A percentile compares a stretch with the other conserved stretches of the same genome.
phyloP scores from a whole-genome alignment of 53 echinoderm and acorn worm genomes.

The Zoroaster sp. region DNA sequence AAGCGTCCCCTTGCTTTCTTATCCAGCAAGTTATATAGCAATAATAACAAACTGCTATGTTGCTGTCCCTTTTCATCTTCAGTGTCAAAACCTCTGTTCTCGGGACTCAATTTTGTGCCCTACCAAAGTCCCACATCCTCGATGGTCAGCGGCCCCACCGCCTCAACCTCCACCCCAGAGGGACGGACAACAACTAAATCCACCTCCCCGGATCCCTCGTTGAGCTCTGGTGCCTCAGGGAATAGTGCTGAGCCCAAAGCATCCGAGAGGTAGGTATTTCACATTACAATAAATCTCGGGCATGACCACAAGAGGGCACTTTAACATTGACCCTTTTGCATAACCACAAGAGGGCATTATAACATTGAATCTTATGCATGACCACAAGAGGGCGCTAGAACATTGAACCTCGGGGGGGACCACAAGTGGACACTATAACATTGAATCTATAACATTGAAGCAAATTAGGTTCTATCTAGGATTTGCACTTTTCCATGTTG shows the following conservation, averaged over 20 bases:
- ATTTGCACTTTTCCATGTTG: too few relatives aligned
- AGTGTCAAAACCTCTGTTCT: conserved; percentile 70
- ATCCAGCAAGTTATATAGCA: too few relatives aligned
- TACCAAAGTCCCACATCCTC: conserved; percentile 77
- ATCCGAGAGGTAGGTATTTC: conserved; percentile 32
- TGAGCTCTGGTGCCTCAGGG: conserved; percentile 68
- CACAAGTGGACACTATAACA: too few relatives aligned
- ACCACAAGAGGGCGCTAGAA: not conserved
- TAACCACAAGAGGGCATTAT: too few relatives aligned
- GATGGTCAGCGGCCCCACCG: conserved; percentile 38
- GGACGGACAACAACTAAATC: conserved; percentile 14
- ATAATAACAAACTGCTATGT: too few relatives aligned
- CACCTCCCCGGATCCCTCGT: conserved; percentile 62
- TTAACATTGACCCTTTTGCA: too few relatives aligned
- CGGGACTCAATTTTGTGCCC: conserved; percentile 93
- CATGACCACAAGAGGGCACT: not conserved
- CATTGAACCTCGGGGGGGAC: too few relatives aligned
- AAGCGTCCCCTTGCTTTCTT: too few relatives aligned
- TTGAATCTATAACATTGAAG: too few relatives aligned
- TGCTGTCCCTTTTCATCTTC: not conserved
- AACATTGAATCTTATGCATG: not conserved
- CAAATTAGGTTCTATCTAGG: too few relatives aligned
- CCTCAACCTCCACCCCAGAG: conserved; percentile 36
- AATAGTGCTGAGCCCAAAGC: conserved; percentile 51
- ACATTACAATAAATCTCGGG: not conserved